phyloP scores from a whole-genome alignment of 2,113 vertebrate genomes.

The Halichoeres trimaculatus region DNA sequence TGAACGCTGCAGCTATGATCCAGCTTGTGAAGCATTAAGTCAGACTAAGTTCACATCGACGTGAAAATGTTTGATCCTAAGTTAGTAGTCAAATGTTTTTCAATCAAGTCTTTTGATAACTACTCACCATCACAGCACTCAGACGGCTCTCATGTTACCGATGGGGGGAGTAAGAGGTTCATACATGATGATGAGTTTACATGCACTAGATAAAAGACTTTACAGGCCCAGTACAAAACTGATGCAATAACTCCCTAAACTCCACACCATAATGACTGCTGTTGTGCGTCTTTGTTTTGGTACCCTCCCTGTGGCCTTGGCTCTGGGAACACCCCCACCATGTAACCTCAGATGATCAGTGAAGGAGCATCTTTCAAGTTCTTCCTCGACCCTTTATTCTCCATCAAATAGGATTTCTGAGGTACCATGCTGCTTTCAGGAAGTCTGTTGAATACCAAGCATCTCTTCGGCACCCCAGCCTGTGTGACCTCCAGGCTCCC shows the following conservation, averaged over 20 bases:
- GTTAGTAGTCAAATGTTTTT: too few species aligned
- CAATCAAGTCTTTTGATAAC: too few species aligned
- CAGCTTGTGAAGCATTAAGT: too few species aligned
- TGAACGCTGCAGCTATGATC: too few species aligned
- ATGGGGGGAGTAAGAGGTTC: too few species aligned
- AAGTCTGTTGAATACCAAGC: conserved; percentile 56
- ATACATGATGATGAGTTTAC: too few species aligned
- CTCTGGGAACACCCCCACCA: background rate
- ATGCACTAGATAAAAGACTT: too few species aligned
- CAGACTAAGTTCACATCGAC: too few species aligned
- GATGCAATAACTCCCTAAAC: background rate
- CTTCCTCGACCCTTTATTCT: background rate
- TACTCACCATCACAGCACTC: too few species aligned
- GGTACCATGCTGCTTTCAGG: conserved; percentile 24
- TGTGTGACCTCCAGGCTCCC: conserved; percentile 48
- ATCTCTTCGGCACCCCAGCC: conserved; percentile 35
- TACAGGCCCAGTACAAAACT: too few species aligned
- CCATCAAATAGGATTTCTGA: conserved; percentile 3
- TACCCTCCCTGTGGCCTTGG: background rate
- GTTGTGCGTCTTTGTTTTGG: background rate
- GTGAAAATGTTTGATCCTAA: too few species aligned
- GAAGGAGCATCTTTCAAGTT: background rate
- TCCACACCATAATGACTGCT: background rate
- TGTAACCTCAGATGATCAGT: background rate
- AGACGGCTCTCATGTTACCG: too few species aligned